Conservation (phyloP, 2,888 invertebrate species). For the Drosophila macrospina region DNA sequence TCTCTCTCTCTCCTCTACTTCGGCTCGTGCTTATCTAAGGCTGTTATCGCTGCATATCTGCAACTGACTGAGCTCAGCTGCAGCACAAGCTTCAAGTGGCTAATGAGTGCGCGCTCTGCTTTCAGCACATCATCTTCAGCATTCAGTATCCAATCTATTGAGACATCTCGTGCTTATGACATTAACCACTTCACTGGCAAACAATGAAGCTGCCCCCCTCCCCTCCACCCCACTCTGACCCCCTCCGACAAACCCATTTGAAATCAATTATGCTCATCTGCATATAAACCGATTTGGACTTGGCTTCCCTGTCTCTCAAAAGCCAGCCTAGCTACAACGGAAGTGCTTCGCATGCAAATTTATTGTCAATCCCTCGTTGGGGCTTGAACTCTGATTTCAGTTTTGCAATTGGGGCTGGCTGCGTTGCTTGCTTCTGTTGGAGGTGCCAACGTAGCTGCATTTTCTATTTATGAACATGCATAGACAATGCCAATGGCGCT, state of each 20-base stretch:
- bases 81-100: conserved; percentile 53
- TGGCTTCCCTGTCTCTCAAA: conserved; percentile 48
- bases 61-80: conserved; percentile 26
- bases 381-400: conserved; percentile 30
- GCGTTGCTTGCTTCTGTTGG: conserved; percentile 22
- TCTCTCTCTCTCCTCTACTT: background rate
- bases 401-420: conserved; percentile 19
- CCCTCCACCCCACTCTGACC: conserved; percentile 1
- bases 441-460: conserved; percentile 67
- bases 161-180: conserved; percentile 42
- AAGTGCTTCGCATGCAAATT: conserved; percentile 80
- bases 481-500: conserved; percentile 66
- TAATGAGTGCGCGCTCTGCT: conserved; percentile 57
- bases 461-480: conserved; percentile 80
- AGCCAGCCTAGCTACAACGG: conserved; percentile 38
- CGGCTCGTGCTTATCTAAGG: conserved; percentile 54
- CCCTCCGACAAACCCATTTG: conserved; percentile 50
- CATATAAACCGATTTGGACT: conserved; percentile 77
- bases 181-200: conserved; percentile 59
- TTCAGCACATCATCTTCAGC: conserved; percentile 27
- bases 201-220: conserved; percentile 35
- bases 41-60: conserved; percentile 69
- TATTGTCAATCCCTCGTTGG: conserved; percentile 64
- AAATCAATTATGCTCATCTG: conserved; percentile 83
- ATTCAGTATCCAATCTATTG: conserved; percentile 43